A percentile compares a stretch with the other conserved stretches of the same genome.
phyloP scores from a whole-genome alignment of 2,888 invertebrate genomes.

The Melinopterus prodromus region DNA sequence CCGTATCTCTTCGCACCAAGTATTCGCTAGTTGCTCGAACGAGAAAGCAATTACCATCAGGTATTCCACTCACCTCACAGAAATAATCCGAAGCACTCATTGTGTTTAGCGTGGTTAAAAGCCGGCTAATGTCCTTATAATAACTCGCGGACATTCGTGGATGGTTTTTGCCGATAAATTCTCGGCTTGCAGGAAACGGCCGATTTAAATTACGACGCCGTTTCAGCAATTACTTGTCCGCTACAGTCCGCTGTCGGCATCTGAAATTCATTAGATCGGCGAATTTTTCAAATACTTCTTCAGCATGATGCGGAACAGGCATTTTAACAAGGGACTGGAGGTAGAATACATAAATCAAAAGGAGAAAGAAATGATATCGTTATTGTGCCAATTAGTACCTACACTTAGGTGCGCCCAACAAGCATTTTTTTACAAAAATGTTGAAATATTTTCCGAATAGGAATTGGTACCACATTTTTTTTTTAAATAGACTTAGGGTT shows the following conservation, averaged over 20 bases:
- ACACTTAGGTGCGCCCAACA: no score
- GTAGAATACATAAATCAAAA: not conserved
- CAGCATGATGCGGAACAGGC: not conserved
- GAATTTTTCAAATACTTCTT: not conserved
- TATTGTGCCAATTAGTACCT: not conserved
- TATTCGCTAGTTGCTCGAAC: not conserved
- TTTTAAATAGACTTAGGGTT: no score
- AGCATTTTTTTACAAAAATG: no score
- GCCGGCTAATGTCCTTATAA: not conserved
- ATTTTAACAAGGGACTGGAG: not conserved
- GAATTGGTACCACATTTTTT: no score
- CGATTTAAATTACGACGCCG: constrained; percentile 4
- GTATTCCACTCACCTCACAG: not conserved
- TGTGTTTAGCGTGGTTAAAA: not conserved
- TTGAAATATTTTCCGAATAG: no score
- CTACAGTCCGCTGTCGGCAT: not conserved
- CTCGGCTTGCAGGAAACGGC: not conserved
- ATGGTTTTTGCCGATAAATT: not conserved
- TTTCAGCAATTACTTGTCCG: not conserved
- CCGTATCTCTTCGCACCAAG: no score
- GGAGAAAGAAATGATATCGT: not conserved
- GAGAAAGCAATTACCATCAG: not conserved
- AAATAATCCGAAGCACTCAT: constrained; percentile 4
- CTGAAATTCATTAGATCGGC: not conserved
- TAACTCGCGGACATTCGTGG: not conserved